Conservation (phyloP, 2,888 invertebrate species). For the Papilio demoleus region DNA sequence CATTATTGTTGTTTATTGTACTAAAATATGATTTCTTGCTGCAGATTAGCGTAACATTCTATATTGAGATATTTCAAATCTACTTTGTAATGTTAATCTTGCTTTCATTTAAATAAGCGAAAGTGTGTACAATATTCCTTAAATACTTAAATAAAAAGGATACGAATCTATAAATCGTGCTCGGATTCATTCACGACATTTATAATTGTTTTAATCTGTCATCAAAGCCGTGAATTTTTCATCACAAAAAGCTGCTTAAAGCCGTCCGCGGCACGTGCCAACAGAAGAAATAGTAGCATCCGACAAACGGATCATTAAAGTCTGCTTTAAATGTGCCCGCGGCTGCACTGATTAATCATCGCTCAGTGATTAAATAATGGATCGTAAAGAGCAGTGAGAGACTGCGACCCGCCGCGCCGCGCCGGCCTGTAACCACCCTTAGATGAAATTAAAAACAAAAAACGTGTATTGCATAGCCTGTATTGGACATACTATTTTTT, state of each 20-base stretch:
- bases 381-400: slow-evolving; percentile 51
- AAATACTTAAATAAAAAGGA: slow-evolving; percentile 1
- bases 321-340: slow-evolving; percentile 68
- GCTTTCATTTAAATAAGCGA: background rate
- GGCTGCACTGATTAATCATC: slow-evolving; percentile 75
- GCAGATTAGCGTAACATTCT: slow-evolving; percentile 52
- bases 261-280: slow-evolving; percentile 63
- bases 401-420: slow-evolving; percentile 60
- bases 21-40: slow-evolving; percentile 56
- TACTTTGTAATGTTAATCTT: background rate
- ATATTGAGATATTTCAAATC: background rate
- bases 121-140: background rate
- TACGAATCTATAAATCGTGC: slow-evolving; percentile 16
- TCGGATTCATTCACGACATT: slow-evolving; percentile 8
- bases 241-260: slow-evolving; percentile 59
- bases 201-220: slow-evolving; percentile 40
- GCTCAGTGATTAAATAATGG: slow-evolving; percentile 66
- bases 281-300: slow-evolving; percentile 64
- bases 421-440: slow-evolving; percentile 51
- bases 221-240: slow-evolving; percentile 60
- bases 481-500: slow-evolving; percentile 40
- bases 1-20: slow-evolving; percentile 43
- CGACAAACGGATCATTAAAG: slow-evolving; percentile 76
- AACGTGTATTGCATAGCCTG: slow-evolving; percentile 43
- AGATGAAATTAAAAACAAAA: slow-evolving; percentile 47